These are phyloP conservation scores for Solen grandis DNA, from an alignment of 1,140 invertebrate genomes.

Conservation along the genomic window DNA sequence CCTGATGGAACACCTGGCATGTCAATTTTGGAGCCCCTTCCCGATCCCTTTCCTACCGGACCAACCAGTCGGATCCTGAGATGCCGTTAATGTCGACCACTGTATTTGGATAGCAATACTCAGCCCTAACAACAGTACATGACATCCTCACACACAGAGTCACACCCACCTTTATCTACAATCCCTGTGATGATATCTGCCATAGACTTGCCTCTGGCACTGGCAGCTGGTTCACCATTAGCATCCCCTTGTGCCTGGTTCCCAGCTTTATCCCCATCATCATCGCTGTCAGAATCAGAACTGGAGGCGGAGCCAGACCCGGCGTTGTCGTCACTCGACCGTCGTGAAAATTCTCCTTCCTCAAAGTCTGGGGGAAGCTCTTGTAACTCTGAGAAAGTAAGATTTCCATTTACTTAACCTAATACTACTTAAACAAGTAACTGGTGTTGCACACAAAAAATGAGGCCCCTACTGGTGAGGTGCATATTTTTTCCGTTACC, in stretches of 20 bases:
- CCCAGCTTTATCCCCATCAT: conserved; percentile 28
- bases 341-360: conserved; percentile 30
- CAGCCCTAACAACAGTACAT: too few relatives aligned
- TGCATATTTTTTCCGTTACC: neutral
- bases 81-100: too few relatives aligned
- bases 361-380: conserved; percentile 57
- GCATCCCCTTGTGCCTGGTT: neutral
- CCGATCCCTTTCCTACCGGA: too few relatives aligned
- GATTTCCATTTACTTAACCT: neutral
- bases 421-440: too few relatives aligned
- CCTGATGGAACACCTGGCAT: too few relatives aligned
- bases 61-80: too few relatives aligned
- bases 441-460: too few relatives aligned
- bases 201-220: conserved; percentile 24
- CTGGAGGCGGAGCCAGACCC: neutral
- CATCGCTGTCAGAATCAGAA: too few relatives aligned
- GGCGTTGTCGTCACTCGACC: conserved; percentile 38
- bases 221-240: conserved; percentile 1
- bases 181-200: conserved; percentile 55
- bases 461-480: too few relatives aligned
- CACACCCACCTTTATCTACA: conserved; percentile 63
- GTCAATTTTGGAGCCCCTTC: too few relatives aligned
- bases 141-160: too few relatives aligned
- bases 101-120: too few relatives aligned
- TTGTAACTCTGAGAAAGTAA: conserved; percentile 9